Evolutionary conservation across 2,888 invertebrate genomes (phyloP).

Genomic region (Rutpela maculata): DNA sequence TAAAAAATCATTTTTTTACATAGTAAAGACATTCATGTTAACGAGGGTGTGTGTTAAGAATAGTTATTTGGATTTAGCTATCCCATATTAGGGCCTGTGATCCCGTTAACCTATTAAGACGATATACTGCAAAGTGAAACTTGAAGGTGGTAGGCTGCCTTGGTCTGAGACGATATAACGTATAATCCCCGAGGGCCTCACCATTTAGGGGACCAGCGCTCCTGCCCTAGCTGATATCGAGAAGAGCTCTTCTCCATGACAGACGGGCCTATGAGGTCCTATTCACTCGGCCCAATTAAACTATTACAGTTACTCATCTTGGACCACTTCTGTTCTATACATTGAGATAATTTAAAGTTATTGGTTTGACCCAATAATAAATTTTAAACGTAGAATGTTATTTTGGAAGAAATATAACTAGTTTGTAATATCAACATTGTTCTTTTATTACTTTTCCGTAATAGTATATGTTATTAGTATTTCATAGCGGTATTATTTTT

Average conservation of each 20-base stretch:
- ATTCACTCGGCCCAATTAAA: slow-evolving; percentile 66
- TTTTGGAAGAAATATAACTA: not conserved
- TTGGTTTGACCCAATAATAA: slow-evolving; percentile 47
- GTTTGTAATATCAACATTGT: not conserved
- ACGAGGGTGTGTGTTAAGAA: slow-evolving; percentile 43
- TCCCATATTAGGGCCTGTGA: slow-evolving; percentile 44
- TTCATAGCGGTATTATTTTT: no score
- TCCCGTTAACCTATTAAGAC: slow-evolving; percentile 66
- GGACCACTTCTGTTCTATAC: slow-evolving; percentile 39
- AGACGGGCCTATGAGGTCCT: slow-evolving; percentile 67
- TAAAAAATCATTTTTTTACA: slow-evolving; percentile 38
- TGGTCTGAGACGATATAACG: slow-evolving; percentile 65
- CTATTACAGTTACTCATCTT: slow-evolving; percentile 61
- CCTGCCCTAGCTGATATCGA: slow-evolving; percentile 60
- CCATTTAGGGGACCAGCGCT: slow-evolving; percentile 59
- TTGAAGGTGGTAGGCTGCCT: slow-evolving; percentile 60
- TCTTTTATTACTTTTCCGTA: not conserved
- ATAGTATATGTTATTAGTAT: not conserved
- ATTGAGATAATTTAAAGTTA: slow-evolving; percentile 51
- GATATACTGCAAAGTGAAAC: slow-evolving; percentile 69
- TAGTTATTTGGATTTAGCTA: slow-evolving; percentile 44
- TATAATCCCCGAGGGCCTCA: slow-evolving; percentile 67
- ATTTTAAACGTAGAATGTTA: slow-evolving; percentile 29
- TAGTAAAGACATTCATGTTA: slow-evolving; percentile 35
- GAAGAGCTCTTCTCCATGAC: slow-evolving; percentile 61